Base-by-base conservation (phyloP, 2,888 invertebrate genomes). In the Caenorhabditis auriculariae region DNA sequence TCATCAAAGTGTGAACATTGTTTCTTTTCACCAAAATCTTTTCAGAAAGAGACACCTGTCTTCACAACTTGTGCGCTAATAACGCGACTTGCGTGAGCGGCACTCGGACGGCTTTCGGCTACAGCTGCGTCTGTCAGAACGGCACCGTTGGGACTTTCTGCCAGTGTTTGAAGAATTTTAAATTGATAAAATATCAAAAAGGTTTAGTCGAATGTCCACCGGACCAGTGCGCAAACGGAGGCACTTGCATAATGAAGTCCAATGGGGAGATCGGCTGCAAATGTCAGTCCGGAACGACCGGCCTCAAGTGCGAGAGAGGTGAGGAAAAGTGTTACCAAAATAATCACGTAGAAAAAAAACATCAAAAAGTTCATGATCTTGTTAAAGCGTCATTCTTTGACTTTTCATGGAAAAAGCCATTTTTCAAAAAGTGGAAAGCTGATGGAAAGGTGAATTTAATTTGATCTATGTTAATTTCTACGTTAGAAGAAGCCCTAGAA, bases 241-340 rank as follows among this genome's bases (percentile, higher is more conserved):
- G 69, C 29, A 49, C 57, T 21, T 72, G 72, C 51, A 55, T 54
- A 19, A 29, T 65, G 60, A 62, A 59, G 21, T 24, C 54, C 5
- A 61, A 45, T 43, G 66, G 63, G n/a, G 56, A 65, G 19, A n/a
- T 69, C 4, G 66, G 48, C 12, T 72, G 72, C 49, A 60, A 65
- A 47, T 72, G 72, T 48, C 54, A 56, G 7, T 37, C 59, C n/a
- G 72, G 72, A 17, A 58, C 60, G 17, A 58, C 54, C 37, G 69
- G 72, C 19, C 39, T 38, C 29, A 49, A 51, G 17, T 69, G 69
- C 47, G 65, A 67, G 42, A 21, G 62, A 48, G 69, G 69, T 69
- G 27, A 9, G 43, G 17, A 28, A 52, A 17, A 32, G 48, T 47
- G 28, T 50, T 26, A 12, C 24, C 26, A n/a, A 51, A 43, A 15